Evolutionary conservation across 2,113 vertebrate species (phyloP).

Genomic region (Chrysochloris asiatica): DNA sequence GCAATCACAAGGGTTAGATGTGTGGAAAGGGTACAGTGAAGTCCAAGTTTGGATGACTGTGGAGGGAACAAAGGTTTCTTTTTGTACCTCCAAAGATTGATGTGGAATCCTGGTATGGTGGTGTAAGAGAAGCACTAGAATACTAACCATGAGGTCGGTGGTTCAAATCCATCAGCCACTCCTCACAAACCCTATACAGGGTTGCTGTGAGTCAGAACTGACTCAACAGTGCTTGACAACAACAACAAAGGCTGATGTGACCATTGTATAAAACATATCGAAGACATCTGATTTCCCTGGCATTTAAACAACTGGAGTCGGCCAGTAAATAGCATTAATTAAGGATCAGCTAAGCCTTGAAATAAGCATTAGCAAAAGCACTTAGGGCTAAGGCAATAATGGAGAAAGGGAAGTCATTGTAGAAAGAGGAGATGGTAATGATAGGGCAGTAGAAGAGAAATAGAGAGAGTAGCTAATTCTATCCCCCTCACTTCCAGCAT

Average conservation of each 20-base stretch:
- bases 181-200: too few relatives aligned
- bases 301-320: conserved; percentile 35
- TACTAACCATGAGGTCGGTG: too few relatives aligned
- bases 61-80: neutral
- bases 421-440: neutral
- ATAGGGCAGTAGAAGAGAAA: neutral
- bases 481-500: neutral
- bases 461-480: neutral
- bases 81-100: conserved; percentile 1
- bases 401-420: conserved; percentile 27
- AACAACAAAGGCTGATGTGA: conserved; percentile 41
- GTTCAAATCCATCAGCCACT: too few relatives aligned
- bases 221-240: too few relatives aligned
- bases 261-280: conserved; percentile 34
- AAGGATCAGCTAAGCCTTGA: conserved; percentile 53
- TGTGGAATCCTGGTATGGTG: too few relatives aligned
- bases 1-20: neutral
- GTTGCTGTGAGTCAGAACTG: too few relatives aligned
- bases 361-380: conserved; percentile 53
- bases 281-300: conserved; percentile 30
- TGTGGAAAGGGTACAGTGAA: neutral
- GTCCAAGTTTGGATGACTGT: neutral
- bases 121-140: too few relatives aligned
- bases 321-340: conserved; percentile 63
- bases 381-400: conserved; percentile 44